Evolutionary conservation across 2,113 vertebrate species (phyloP).

Genomic region (Montifringilla adamsi): DNA sequence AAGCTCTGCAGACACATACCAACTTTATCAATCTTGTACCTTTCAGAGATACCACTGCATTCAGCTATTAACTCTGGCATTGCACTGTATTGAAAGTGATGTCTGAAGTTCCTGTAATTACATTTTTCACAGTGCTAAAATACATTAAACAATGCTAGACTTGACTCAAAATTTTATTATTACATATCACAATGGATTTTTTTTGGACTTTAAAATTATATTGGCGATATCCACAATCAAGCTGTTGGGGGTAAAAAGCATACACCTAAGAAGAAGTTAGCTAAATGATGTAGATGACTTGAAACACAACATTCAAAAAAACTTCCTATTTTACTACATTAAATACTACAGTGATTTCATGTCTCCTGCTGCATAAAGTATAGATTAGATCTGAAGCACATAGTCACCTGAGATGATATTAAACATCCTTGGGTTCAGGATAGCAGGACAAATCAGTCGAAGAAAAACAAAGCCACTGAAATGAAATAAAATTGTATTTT

Average conservation of each 20-base stretch:
- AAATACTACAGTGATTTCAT: neutral
- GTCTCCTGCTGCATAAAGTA: neutral
- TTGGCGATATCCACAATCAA: neutral
- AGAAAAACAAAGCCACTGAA: constrained; percentile 97
- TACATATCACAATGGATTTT: neutral
- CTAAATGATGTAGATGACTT: neutral
- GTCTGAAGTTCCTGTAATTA: neutral
- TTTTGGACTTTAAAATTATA: neutral
- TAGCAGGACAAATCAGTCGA: constrained; percentile 96
- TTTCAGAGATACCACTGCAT: neutral
- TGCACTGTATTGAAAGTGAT: neutral
- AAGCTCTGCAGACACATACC: neutral
- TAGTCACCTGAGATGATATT: constrained; percentile 95
- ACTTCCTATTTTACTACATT: neutral
- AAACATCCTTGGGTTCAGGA: constrained; percentile 97
- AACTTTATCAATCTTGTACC: neutral
- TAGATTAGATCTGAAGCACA: neutral
- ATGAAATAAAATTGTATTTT: constrained; percentile 20
- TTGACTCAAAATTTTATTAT: neutral
- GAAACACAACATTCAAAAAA: neutral
- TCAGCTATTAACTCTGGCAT: neutral
- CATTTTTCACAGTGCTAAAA: neutral
- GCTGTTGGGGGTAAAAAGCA: neutral
- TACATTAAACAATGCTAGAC: neutral
- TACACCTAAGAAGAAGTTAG: neutral